These are phyloP conservation scores for Eidolon dupreanum DNA, from an alignment of 2,797 vertebrate species.

Conservation along the genomic window DNA sequence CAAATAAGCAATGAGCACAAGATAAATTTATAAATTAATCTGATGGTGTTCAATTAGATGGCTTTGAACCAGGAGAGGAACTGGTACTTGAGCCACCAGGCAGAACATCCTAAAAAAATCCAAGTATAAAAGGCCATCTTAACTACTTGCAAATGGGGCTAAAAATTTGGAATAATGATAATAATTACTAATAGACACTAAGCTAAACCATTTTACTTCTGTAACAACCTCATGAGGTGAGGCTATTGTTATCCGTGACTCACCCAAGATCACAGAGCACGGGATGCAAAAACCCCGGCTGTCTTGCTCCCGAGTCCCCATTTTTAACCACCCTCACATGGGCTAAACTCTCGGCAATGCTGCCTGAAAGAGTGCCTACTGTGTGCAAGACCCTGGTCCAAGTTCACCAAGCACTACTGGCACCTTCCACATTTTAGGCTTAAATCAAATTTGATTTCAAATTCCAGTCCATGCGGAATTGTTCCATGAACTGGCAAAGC, in stretches of 20 bases:
- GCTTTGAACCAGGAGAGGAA: neutral
- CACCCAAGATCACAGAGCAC: fast-evolving
- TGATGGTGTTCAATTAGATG: too few species aligned
- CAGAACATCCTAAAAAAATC: neutral
- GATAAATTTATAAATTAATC: conserved; percentile 29
- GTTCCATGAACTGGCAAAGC: neutral
- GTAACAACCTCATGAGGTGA: neutral
- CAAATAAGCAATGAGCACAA: conserved; percentile 3
- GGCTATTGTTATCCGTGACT: neutral
- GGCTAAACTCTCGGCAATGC: neutral
- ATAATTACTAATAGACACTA: neutral
- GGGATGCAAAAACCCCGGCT: neutral
- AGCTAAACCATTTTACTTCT: neutral
- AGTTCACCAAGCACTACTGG: neutral
- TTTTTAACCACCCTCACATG: neutral
- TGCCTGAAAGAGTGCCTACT: neutral
- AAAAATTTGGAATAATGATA: neutral
- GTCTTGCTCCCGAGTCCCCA: fast-evolving
- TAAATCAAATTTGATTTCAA: neutral
- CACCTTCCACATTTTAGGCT: neutral
- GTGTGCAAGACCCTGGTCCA: neutral
- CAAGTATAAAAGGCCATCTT: neutral
- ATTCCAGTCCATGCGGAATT: neutral
- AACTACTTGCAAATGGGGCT: neutral
- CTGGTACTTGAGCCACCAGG: neutral